phyloP scores from a whole-genome alignment of 2,888 invertebrate genomes.

The Ectemnius lituratus region DNA sequence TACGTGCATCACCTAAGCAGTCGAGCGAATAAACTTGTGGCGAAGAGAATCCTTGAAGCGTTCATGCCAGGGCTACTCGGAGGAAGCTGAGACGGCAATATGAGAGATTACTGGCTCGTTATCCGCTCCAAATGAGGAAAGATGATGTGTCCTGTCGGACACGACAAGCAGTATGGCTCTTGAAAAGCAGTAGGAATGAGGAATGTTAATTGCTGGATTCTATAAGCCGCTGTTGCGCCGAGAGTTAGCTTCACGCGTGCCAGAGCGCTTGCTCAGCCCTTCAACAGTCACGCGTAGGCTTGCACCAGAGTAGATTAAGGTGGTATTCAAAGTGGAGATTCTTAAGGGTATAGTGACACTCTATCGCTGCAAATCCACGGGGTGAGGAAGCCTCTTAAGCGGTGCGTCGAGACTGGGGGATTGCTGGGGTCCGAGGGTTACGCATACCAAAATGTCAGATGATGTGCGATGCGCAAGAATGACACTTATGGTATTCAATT shows the following conservation, averaged over 20 bases:
- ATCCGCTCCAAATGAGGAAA: too few relatives aligned
- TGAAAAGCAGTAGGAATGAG: not conserved
- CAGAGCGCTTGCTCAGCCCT: constrained; percentile 1
- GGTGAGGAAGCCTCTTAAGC: constrained; percentile 39
- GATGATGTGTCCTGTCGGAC: too few relatives aligned
- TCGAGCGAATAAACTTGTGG: too few relatives aligned
- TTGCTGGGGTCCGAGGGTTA: not conserved
- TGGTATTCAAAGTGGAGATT: constrained; percentile 4
- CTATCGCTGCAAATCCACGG: constrained; percentile 18
- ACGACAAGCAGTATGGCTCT: too few relatives aligned
- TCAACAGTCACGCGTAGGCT: too few relatives aligned
- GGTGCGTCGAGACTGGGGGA: constrained; percentile 6
- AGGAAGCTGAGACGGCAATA: too few relatives aligned
- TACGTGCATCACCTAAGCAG: too few relatives aligned
- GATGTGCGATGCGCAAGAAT: not conserved
- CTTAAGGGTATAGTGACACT: constrained; percentile 12
- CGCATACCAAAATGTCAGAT: not conserved
- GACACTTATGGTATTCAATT: too few relatives aligned
- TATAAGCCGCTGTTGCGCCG: not conserved
- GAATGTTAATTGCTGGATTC: not conserved
- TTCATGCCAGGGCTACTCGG: too few relatives aligned
- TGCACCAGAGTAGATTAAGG: too few relatives aligned
- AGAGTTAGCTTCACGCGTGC: constrained; percentile 2
- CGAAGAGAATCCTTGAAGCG: too few relatives aligned
- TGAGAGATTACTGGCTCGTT: too few relatives aligned